A percentile compares a stretch with the other conserved stretches of the same genome.
phyloP scores from a whole-genome alignment of 2,113 vertebrate species.

The Perca fluviatilis region DNA sequence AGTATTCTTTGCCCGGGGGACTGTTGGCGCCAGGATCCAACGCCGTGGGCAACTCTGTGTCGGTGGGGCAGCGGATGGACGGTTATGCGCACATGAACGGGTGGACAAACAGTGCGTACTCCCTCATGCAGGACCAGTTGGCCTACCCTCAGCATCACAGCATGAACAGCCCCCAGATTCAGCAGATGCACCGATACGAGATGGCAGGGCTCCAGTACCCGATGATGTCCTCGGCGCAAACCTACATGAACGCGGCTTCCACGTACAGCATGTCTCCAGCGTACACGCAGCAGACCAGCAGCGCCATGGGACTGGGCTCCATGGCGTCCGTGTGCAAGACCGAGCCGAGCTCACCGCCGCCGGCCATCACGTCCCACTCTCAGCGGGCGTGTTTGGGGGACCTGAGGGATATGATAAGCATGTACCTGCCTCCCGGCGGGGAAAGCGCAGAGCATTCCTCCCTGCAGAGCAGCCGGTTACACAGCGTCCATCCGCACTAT shows the following conservation, averaged over 20 bases:
- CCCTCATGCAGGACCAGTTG: constrained; percentile 96
- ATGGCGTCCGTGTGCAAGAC: constrained; percentile 96
- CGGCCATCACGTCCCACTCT: constrained; percentile 95
- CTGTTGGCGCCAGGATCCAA: constrained; percentile 90
- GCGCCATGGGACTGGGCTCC: constrained; percentile 91
- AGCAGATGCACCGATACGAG: constrained; percentile 98
- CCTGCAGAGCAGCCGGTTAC: constrained; percentile 93
- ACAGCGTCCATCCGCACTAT: constrained; percentile 98
- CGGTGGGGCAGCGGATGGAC: constrained; percentile 96
- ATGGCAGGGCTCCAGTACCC: constrained; percentile 97
- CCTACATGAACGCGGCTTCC: constrained; percentile 94
- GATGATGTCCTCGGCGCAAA: constrained; percentile 97
- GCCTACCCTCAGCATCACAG: constrained; percentile 94
- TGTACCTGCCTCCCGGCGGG: constrained; percentile 98
- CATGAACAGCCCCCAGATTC: constrained; percentile 94
- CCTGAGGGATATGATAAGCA: constrained; percentile 99
- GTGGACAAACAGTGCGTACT: constrained; percentile 98
- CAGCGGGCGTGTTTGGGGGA: constrained; percentile 97
- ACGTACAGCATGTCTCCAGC: constrained; percentile 92
- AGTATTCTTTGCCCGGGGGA: constrained; percentile 94
- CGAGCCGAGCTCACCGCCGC: constrained; percentile 96
- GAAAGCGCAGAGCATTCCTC: constrained; percentile 92
- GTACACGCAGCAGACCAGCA: constrained; percentile 92
- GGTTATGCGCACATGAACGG: constrained; percentile 97
- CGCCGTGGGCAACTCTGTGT: constrained; percentile 90